Evolutionary conservation across 2,888 invertebrate species (phyloP), one percentile per base, ranked within the genome.

Genomic region (Bhutanitis thaidina): DNA sequence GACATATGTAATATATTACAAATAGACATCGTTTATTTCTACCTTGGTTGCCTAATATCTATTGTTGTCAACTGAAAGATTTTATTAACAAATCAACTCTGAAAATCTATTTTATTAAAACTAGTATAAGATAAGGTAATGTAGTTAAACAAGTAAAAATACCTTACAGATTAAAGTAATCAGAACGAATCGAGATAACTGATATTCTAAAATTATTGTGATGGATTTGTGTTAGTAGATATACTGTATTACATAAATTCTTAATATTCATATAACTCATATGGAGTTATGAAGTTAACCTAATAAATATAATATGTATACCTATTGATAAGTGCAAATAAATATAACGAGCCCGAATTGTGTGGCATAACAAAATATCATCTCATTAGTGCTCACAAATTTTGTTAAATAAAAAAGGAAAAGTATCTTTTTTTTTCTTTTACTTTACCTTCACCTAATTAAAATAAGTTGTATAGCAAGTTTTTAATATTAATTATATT

Each of bases 161-260:
- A 64, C 64, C 65, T 64, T 64, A 69, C 65, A 67, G 59, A 67
- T 66, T 62, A 71, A 67, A 10, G 54, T 64, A 74, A 74, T 59
- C 71, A 74, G 75, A 83, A 78, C 80, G 85, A 88, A 85, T 77
- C 75, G 80, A 76, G 75, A 76, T 71, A 88, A 88, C 89, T 81
- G 83, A 89, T 89, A 89, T 89, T 89, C 89, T 89, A 89, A 89
- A 89, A 68, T 75, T 71, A 89, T 82, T 89, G 89, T 89, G 89
- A 89, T 89, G 86, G 82, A 84, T 85, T 82, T 86, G 83, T 80
- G 80, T 86, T 87, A 87, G 82, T 64, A 65, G 63, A 61, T 74
- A 70, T 75, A 82, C 71, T 67, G 58, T 71, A 66, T 75, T 75
- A 70, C 65, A 64, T 71, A 67, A 61, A 61, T 63, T 74, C 67